Percentiles rank a stretch among this genome's conserved stretches.
These are phyloP conservation scores for Orchestia grillus DNA, from an alignment of 1,140 invertebrate species.

Conservation along the genomic window DNA sequence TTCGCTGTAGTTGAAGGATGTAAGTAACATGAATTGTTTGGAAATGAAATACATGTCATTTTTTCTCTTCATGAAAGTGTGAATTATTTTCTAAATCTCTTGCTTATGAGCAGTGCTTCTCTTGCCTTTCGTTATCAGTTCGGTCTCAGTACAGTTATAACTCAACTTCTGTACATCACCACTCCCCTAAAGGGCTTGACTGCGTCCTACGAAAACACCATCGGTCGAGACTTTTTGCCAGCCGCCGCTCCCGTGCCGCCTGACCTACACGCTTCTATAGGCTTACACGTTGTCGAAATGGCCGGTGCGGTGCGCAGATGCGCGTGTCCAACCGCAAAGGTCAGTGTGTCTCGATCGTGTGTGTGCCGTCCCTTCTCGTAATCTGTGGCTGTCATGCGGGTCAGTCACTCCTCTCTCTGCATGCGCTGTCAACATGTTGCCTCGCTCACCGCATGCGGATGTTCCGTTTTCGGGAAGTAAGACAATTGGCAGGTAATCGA, in stretches of 20 bases:
- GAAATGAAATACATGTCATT: background rate
- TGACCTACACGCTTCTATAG: background rate
- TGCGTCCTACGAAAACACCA: background rate
- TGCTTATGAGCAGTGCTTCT: background rate
- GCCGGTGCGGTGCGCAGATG: background rate
- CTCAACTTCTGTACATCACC: background rate
- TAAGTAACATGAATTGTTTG: background rate
- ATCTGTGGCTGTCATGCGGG: background rate
- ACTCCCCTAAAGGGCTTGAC: background rate
- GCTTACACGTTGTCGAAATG: background rate
- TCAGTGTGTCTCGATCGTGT: background rate
- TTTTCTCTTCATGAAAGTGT: background rate
- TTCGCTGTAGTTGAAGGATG: background rate
- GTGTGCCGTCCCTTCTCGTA: background rate
- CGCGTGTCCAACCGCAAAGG: background rate
- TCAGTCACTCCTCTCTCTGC: background rate
- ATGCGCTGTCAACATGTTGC: background rate
- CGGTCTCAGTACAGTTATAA: background rate
- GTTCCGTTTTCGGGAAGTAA: background rate
- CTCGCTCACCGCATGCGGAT: background rate
- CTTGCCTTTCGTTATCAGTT: background rate
- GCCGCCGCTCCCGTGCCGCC: background rate
- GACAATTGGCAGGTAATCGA: background rate
- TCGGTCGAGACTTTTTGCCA: background rate
- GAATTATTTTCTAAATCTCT: background rate